Evolutionary conservation across 2,797 vertebrate species (phyloP).

Genomic region (Galagoides demidoff): DNA sequence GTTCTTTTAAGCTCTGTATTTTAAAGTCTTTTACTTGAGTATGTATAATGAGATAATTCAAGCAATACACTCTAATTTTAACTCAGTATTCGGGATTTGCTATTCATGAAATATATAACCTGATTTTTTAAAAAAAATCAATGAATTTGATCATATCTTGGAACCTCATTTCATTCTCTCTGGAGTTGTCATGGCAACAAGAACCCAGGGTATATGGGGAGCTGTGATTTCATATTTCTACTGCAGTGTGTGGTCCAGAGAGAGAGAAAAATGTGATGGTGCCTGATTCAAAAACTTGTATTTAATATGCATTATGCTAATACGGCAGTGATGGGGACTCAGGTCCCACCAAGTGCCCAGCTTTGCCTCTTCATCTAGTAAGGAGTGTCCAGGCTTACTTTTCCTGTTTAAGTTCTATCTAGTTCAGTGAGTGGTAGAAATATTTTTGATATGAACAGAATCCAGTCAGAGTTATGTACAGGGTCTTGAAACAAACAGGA

Average conservation of each 20-base stretch:
- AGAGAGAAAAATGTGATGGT: slow-evolving; percentile 33
- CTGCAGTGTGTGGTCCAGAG: slow-evolving; percentile 28
- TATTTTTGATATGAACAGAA: neutral
- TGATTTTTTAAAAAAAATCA: slow-evolving; percentile 71
- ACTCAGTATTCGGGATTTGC: slow-evolving; percentile 40
- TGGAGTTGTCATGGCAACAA: slow-evolving; percentile 79
- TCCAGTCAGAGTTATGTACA: neutral
- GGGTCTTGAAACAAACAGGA: neutral
- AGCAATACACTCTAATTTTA: slow-evolving; percentile 68
- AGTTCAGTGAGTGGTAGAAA: neutral
- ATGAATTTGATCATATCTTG: slow-evolving; percentile 77
- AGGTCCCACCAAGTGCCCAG: neutral
- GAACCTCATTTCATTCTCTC: slow-evolving; percentile 68
- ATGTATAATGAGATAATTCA: slow-evolving; percentile 58
- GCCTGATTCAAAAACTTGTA: neutral
- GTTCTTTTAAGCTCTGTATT: slow-evolving; percentile 58
- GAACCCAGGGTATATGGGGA: slow-evolving; percentile 53
- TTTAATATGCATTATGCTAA: slow-evolving; percentile 28
- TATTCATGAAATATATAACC: slow-evolving; percentile 72
- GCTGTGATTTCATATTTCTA: slow-evolving; percentile 66
- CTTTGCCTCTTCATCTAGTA: neutral
- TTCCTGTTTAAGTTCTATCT: neutral
- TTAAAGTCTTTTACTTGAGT: slow-evolving; percentile 47
- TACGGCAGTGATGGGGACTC: neutral
- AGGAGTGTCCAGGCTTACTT: slow-evolving; percentile 28